These are phyloP conservation scores for Dromius quadrimaculatus DNA, from an alignment of 2,888 invertebrate genomes.

Conservation along the genomic window DNA sequence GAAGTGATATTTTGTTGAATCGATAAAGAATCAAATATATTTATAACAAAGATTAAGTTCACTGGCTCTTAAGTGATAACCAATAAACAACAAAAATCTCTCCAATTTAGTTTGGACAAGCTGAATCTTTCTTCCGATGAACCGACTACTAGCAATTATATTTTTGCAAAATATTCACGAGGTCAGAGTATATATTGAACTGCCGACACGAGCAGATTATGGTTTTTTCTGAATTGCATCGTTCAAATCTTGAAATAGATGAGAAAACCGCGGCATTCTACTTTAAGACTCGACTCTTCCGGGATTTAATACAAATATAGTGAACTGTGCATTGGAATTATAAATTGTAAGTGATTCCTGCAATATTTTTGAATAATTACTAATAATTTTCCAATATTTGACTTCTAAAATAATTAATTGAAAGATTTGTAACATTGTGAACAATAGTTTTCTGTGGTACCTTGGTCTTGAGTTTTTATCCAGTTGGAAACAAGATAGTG, in stretches of 20 bases:
- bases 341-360: no score
- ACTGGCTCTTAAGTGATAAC: neutral
- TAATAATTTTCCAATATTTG: no score
- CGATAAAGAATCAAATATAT: neutral
- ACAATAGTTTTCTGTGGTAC: no score
- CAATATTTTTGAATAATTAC: no score
- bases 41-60: conserved; percentile 12
- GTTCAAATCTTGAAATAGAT: neutral
- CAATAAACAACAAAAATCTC: neutral
- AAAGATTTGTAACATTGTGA: no score
- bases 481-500: conserved; percentile 1
- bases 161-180: conserved; percentile 23
- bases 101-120: conserved; percentile 1
- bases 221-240: conserved; percentile 25
- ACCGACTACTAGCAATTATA: conserved; percentile 4
- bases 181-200: conserved; percentile 30
- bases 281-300: neutral
- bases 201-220: conserved; percentile 30
- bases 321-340: no score
- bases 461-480: no score
- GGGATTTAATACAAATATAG: no score
- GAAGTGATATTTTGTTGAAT: neutral
- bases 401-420: no score
- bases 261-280: neutral
- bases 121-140: conserved; percentile 8